These are phyloP conservation scores for Eupsittula cactorum DNA, from an alignment of 2,113 vertebrate genomes.

Conservation along the genomic window DNA sequence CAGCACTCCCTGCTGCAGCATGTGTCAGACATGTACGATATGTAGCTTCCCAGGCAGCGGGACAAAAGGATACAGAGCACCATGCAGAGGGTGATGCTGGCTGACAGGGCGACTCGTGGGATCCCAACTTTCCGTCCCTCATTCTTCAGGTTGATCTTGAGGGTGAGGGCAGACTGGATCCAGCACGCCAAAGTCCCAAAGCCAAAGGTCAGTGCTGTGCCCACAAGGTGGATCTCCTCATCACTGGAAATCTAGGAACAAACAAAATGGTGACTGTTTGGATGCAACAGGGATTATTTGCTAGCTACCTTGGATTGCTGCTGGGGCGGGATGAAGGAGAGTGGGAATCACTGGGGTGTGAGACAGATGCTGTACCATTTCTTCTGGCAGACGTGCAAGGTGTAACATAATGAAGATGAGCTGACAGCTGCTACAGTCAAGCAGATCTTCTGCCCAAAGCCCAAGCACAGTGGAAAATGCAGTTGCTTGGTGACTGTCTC, in stretches of 20 bases:
- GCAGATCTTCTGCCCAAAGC: not conserved
- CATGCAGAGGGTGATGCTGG: slow-evolving; percentile 81
- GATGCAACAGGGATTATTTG: not conserved
- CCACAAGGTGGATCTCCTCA: slow-evolving; percentile 82
- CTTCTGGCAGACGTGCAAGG: not conserved
- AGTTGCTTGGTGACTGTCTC: not conserved
- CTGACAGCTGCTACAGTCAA: not conserved
- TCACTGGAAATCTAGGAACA: slow-evolving; percentile 79
- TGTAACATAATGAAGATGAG: not conserved
- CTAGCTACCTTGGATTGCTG: not conserved
- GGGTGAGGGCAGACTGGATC: slow-evolving; percentile 88
- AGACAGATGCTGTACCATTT: not conserved
- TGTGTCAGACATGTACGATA: fast-evolving
- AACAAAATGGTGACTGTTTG: not conserved
- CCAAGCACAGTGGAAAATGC: not conserved
- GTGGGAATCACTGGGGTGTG: not conserved
- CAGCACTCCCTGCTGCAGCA: not conserved
- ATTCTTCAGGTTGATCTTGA: slow-evolving; percentile 86
- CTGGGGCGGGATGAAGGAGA: not conserved
- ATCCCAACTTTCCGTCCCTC: slow-evolving; percentile 82
- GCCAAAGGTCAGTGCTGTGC: slow-evolving; percentile 84
- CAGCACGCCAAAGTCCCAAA: slow-evolving; percentile 89
- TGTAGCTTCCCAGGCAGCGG: not conserved
- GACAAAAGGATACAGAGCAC: slow-evolving; percentile 89
- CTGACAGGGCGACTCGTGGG: slow-evolving; percentile 83